Conservation (phyloP, 92 coral and sea anemone species). For the Palythoa heliodiscus region DNA sequence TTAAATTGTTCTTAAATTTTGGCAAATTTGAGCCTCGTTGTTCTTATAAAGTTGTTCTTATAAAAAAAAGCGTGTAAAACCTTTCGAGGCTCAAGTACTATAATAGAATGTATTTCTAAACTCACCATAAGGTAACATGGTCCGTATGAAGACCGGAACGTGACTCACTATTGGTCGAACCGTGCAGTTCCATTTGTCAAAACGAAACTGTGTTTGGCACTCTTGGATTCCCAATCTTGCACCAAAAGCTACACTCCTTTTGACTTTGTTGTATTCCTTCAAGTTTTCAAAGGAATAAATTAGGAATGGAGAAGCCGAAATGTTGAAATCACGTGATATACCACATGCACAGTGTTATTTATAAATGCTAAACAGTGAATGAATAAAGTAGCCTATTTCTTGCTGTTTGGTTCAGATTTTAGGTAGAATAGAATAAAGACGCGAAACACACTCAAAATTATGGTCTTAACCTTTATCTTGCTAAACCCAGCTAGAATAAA, state of each 20-base stretch:
- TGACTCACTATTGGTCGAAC: background rate
- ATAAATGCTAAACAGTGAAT: background rate
- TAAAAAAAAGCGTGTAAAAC: no score
- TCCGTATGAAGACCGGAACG: constrained; percentile 11
- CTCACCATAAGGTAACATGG: constrained; percentile 31
- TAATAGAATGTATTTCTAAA: background rate
- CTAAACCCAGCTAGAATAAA: no score
- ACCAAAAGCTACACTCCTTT: constrained; percentile 7
- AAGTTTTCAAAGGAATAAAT: background rate
- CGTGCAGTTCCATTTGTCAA: constrained; percentile 38
- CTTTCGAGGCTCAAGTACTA: background rate
- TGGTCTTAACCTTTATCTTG: no score
- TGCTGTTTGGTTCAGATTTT: background rate
- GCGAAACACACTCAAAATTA: background rate
- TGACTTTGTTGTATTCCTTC: constrained; percentile 28
- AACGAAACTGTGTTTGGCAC: constrained; percentile 34
- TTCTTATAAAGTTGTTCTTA: no score
- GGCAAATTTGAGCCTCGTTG: no score
- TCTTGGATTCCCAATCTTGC: background rate
- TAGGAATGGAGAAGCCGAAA: background rate
- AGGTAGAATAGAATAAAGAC: background rate
- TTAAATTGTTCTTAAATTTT: no score
- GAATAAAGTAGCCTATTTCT: background rate
- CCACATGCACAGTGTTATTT: background rate
- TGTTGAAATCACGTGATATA: background rate